These are phyloP conservation scores for Rhynchomys soricoides DNA, from an alignment of 2,113 vertebrate genomes.

Conservation along the genomic window DNA sequence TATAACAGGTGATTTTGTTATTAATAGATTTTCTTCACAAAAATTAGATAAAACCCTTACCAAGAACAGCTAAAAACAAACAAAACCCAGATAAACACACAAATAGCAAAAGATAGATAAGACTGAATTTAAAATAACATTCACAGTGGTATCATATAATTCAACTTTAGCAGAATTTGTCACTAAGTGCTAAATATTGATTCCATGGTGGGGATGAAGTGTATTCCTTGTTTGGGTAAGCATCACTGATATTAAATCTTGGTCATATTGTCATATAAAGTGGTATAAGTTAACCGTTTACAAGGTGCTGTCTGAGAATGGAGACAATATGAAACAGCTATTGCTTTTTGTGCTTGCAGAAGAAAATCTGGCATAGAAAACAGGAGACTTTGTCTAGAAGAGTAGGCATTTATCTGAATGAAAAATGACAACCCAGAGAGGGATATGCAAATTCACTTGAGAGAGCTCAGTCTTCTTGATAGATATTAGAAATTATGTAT, in stretches of 20 bases:
- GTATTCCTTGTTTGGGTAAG: not conserved
- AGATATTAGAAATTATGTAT: not conserved
- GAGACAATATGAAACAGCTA: not conserved
- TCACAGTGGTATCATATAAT: not conserved
- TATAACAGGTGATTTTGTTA: not conserved
- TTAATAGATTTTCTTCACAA: not conserved
- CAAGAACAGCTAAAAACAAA: not conserved
- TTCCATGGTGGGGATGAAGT: not conserved
- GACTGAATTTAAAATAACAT: not conserved
- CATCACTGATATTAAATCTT: not conserved
- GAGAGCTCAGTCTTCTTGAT: not conserved
- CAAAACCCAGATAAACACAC: not conserved
- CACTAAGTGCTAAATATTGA: not conserved
- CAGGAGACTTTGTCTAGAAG: not conserved
- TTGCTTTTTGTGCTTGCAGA: not conserved
- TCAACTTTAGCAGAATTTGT: not conserved
- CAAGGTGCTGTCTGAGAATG: not conserved
- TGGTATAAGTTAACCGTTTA: not conserved
- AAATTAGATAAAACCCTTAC: not conserved
- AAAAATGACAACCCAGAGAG: not conserved
- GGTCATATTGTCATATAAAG: not conserved
- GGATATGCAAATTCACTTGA: not conserved
- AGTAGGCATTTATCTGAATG: not conserved
- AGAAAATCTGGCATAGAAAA: slow-evolving; percentile 16
- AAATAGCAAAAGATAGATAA: not conserved